phyloP scores from a whole-genome alignment of 2,888 invertebrate genomes.

The Thereva nobilitata region DNA sequence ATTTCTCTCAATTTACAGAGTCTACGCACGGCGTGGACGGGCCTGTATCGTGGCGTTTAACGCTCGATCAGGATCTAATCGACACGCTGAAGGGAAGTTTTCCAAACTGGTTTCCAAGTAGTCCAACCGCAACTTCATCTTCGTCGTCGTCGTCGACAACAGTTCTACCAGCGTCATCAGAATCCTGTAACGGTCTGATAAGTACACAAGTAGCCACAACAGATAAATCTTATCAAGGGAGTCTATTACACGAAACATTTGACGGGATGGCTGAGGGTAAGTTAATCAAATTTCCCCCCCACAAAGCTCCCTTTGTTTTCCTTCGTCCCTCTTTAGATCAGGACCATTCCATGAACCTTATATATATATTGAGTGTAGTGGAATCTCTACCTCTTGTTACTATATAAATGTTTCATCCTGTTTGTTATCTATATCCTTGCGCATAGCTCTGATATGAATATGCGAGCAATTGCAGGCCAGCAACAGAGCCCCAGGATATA shows the following conservation, averaged over 20 bases:
- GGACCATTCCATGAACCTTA: no score
- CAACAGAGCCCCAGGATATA: no score
- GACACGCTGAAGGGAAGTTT: conserved; percentile 90
- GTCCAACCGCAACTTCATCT: conserved; percentile 45
- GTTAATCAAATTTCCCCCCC: conserved; percentile 27
- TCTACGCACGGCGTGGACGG: conserved; percentile 74
- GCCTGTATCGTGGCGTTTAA: conserved; percentile 87
- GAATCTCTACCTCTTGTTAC: conserved; percentile 7
- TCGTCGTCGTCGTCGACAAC: conserved; percentile 39
- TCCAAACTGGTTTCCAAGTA: conserved; percentile 87
- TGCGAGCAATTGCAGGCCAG: no score
- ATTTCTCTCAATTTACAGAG: conserved; percentile 63
- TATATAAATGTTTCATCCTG: conserved; percentile 5
- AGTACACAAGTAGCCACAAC: conserved; percentile 47
- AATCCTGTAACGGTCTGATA: conserved; percentile 54
- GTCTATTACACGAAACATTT: conserved; percentile 55
- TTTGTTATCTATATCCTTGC: neutral
- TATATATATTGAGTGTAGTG: no score
- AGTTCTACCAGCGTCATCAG: conserved; percentile 7
- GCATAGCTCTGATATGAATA: neutral
- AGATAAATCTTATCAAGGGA: conserved; percentile 52
- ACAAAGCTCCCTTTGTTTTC: neutral
- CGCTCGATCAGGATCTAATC: conserved; percentile 89
- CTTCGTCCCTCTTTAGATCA: no score
- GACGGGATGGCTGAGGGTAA: conserved; percentile 58